These are phyloP conservation scores for Toxotes chatareus DNA, from an alignment of 2,113 vertebrate species.

Conservation along the genomic window DNA sequence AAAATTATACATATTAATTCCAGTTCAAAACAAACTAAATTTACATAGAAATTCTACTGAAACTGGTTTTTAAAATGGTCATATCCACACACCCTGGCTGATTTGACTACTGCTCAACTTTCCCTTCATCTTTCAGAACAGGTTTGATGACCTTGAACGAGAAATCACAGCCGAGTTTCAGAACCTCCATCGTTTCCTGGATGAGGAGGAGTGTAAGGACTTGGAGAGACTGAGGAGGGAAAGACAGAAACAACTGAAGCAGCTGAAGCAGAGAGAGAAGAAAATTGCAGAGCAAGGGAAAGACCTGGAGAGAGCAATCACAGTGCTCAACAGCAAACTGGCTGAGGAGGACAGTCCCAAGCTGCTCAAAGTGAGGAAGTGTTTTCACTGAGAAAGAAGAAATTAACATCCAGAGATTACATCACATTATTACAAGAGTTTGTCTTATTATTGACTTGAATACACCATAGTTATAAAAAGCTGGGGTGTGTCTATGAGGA, in stretches of 20 bases:
- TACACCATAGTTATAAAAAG: not conserved
- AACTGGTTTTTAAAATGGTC: not conserved
- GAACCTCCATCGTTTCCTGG: conserved; percentile 83
- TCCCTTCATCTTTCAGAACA: conserved; percentile 58
- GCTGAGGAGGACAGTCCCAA: conserved; percentile 80
- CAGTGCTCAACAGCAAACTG: conserved; percentile 80
- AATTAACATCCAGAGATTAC: not conserved
- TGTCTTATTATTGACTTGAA: not conserved
- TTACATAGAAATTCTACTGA: not conserved
- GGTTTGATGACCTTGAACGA: conserved; percentile 79
- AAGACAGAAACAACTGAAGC: conserved; percentile 76
- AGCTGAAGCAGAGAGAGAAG: conserved; percentile 82
- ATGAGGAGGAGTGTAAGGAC: conserved; percentile 79
- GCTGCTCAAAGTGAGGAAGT: conserved; percentile 80
- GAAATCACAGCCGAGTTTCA: conserved; percentile 82
- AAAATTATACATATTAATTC: not conserved
- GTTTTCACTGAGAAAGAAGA: not conserved
- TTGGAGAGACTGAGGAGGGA: conserved; percentile 77
- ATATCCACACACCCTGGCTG: not conserved
- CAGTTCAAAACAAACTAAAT: not conserved
- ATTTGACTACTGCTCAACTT: not conserved
- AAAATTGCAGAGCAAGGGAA: conserved; percentile 78
- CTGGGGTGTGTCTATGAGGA: not conserved
- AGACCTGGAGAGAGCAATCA: conserved; percentile 80
- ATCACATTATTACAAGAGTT: not conserved